Evolutionary conservation across 2,888 invertebrate genomes (phyloP), one percentile per base, ranked within the genome.

Genomic region (Drosophila phalerata): DNA sequence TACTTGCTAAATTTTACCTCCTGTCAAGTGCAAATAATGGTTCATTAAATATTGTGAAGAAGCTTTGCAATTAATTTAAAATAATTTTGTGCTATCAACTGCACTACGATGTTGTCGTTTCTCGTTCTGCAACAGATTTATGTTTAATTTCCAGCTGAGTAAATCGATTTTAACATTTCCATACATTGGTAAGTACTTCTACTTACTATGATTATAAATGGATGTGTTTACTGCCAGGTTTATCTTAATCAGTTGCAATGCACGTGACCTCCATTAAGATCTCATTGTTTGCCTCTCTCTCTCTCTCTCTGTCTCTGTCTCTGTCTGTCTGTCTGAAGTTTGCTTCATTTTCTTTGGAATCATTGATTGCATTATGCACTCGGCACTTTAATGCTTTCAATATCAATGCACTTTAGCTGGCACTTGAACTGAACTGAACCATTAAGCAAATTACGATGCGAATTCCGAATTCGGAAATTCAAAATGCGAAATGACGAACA

Each of bases 391-490:
- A 81, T 77, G 81, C 81, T 32, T 78, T 74, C 78, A 73, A 74
- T 84, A 74, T 67, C 64, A 70, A 70, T 74, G 70, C 73, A 85
- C 65, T 75, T 66, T 58, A 52, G 53, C 61, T 71, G 69, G 79
- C 65, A 77, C 69, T 82, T 70, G 78, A 69, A 55, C 60, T 79
- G 78, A 66, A 55, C 62, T 79, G 75, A 74, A 71, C 76, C 88
- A 85, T 82, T 82, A 82, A 82, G 88, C 77, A 87, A 85, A 82
- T 82, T 82, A 85, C 88, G 70, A 72, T 60, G 53, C 64, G 42
- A 78, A 79, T 62, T 55, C 43, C 56, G 37, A 47, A 45, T 19
- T 45, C 37, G 37, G 38, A 56, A 47, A 32, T 63, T 63, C 57
- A 40, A 69, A 71, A 69, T 65, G 62, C 72, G 66, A 79, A 79